These are phyloP conservation scores for Drosophila repletoides DNA, from an alignment of 1,140 invertebrate species.

Conservation along the genomic window DNA sequence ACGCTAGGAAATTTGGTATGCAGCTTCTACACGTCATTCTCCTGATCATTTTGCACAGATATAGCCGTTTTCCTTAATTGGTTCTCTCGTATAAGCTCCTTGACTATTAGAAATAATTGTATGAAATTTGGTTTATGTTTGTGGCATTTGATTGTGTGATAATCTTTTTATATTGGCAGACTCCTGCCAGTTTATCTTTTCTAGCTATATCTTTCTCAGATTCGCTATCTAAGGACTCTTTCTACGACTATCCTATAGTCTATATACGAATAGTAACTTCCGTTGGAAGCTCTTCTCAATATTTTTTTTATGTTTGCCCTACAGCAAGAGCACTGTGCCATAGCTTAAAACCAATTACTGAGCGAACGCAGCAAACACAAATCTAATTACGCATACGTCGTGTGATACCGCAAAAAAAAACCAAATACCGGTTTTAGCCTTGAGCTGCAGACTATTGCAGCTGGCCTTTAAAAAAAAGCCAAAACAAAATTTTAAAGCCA, in stretches of 20 bases:
- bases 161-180: too few relatives aligned
- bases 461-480: slow-evolving; percentile 14
- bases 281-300: neutral
- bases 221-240: too few relatives aligned
- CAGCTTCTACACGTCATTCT: neutral
- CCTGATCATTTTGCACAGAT: too few relatives aligned
- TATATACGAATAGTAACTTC: too few relatives aligned
- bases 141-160: too few relatives aligned
- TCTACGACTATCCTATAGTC: too few relatives aligned
- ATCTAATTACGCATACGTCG: slow-evolving; percentile 72
- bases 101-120: too few relatives aligned
- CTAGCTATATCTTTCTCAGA: too few relatives aligned
- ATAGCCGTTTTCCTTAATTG: too few relatives aligned
- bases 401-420: slow-evolving; percentile 14
- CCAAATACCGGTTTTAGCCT: slow-evolving; percentile 38
- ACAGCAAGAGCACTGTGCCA: slow-evolving; percentile 32
- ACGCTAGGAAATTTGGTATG: neutral
- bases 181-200: too few relatives aligned
- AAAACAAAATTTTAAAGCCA: neutral
- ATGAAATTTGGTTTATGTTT: too few relatives aligned
- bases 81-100: too few relatives aligned
- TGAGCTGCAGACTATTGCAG: slow-evolving; percentile 13
- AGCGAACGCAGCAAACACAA: slow-evolving; percentile 45
- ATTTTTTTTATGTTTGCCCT: neutral
- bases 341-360: slow-evolving; percentile 61